These are phyloP conservation scores for Geothlypis trichas DNA, from an alignment of 2,113 vertebrate species.

Conservation along the genomic window DNA sequence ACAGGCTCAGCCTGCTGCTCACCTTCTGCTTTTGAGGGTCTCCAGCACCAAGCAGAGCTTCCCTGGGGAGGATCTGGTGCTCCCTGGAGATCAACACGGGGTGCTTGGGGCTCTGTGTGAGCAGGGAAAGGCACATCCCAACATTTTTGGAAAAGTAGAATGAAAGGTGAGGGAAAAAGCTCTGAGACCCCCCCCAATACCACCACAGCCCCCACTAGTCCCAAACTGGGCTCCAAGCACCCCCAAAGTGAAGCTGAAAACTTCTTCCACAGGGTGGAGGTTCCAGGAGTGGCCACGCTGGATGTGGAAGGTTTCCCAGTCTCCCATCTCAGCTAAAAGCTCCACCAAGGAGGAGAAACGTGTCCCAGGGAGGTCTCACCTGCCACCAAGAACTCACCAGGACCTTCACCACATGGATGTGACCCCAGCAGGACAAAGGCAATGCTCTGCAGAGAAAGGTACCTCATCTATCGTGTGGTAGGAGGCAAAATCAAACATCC, in stretches of 20 bases:
- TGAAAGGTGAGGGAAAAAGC: accelerated
- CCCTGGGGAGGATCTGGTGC: background rate
- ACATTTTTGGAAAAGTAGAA: background rate
- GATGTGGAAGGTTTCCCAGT: accelerated
- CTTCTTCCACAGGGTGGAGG: accelerated
- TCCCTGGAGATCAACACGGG: background rate
- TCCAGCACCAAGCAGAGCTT: background rate
- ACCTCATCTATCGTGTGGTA: slow-evolving; percentile 88
- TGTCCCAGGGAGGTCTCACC: background rate
- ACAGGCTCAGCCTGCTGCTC: background rate
- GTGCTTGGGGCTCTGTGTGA: background rate
- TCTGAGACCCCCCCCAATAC: background rate
- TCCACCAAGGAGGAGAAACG: accelerated
- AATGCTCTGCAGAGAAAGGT: background rate
- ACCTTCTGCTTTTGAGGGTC: background rate
- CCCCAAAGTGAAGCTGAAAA: background rate
- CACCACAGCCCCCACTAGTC: background rate
- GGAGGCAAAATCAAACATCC: slow-evolving; percentile 75
- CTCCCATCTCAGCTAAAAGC: background rate
- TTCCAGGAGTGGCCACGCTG: background rate
- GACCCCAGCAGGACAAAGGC: background rate
- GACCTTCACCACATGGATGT: accelerated
- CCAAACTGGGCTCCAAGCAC: background rate
- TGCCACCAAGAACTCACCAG: accelerated
- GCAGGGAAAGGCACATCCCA: background rate